phyloP scores from a whole-genome alignment of 2,113 vertebrate genomes.

The Nibea coibor region DNA sequence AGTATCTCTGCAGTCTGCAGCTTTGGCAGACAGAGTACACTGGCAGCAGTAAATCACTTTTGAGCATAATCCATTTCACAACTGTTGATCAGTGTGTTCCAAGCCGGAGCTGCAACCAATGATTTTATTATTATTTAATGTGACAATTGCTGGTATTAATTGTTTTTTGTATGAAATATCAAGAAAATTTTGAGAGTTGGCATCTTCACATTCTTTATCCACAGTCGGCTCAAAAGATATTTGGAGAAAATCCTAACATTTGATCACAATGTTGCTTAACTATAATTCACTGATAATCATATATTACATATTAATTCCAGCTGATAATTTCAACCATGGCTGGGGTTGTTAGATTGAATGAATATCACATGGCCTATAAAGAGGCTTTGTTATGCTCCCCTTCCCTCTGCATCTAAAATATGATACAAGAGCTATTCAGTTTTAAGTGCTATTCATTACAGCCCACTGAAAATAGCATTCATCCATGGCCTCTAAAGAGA shows the following conservation, averaged over 20 bases:
- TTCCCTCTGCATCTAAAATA: slow-evolving; percentile 45
- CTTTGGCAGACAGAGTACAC: not conserved
- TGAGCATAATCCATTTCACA: not conserved
- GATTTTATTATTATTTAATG: not conserved
- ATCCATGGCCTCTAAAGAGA: slow-evolving; percentile 64
- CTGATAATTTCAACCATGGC: too few relatives aligned
- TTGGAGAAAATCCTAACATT: not conserved
- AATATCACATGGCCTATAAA: slow-evolving; percentile 3
- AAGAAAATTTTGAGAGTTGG: not conserved
- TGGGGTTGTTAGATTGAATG: not conserved
- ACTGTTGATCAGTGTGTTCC: not conserved
- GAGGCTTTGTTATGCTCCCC: slow-evolving; percentile 27
- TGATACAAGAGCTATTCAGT: slow-evolving; percentile 55
- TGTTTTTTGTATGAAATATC: too few relatives aligned
- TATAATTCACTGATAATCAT: not conserved
- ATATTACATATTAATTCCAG: too few relatives aligned
- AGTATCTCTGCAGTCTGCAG: not conserved
- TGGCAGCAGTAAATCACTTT: not conserved
- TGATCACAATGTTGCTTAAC: not conserved
- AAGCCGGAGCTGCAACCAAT: not conserved
- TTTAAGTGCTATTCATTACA: slow-evolving; percentile 71
- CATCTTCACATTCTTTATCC: not conserved
- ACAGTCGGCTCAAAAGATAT: too few relatives aligned
- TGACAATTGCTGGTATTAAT: not conserved
- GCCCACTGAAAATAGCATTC: slow-evolving; percentile 71